Base-by-base conservation (phyloP, 2,888 invertebrate species). In the Suillia variegata region DNA sequence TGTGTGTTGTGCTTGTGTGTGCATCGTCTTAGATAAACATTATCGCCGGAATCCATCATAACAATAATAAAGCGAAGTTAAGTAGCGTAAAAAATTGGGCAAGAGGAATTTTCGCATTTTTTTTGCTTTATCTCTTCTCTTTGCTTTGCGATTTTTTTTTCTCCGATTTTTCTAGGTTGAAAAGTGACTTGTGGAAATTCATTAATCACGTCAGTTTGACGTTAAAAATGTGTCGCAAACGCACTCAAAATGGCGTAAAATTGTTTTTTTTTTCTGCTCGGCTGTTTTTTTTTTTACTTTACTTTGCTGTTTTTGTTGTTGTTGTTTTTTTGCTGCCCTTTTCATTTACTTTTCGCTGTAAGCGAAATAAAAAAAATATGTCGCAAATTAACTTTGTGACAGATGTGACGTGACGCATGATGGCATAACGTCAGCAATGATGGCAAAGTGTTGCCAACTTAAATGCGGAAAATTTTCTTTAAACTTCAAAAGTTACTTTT, bases 331-430 rank as follows among this genome's bases (percentile, higher is more conserved):
- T n/a, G 21, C 52, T n/a, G 6, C 18, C 18, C 17, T 18, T 12
- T 42, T n/a, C 42, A 17, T 42, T 18, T 42, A 42, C 42, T n/a
- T 13, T 38, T 38, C 2, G 3, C 17, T 10, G 13, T n/a, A 21
- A 20, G 21, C 52, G 38, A 56, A 38, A 54, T 57, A 49, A 54
- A 62, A 58, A 65, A 67, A 73, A 73, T 74, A 67, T 76, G 70
- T 70, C 66, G 67, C 72, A 76, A 77, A 73, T 77, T 73, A 75
- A 73, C 73, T 67, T 73, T 74, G 70, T 76, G 75, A 75, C 72
- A 74, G 66, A 58, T 64, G 67, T 58, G 61, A 34, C n/a, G n/a
- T 13, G 42, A 38, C 13, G 24, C 49, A 42, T 26, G 10, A 26
- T 26, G 10, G 26, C 5, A 26, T 6, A 26, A 26, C 5, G 26